Conservation (phyloP, 2,888 invertebrate genomes). For the Mongoloraphidia duomilia region DNA sequence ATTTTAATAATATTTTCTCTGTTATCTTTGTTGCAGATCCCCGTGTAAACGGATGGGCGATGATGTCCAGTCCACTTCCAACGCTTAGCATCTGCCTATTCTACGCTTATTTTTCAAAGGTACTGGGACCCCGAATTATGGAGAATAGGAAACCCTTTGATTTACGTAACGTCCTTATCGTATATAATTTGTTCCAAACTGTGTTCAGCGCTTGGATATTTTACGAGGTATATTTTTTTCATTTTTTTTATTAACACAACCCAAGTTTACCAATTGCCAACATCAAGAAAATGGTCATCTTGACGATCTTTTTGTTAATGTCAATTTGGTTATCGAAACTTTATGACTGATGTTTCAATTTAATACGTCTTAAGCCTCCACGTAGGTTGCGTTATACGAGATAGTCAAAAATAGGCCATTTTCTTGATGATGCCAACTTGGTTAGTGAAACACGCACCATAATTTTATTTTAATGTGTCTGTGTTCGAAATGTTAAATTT, state of each 20-base stretch:
- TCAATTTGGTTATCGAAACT: too few relatives aligned
- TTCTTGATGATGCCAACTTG: too few relatives aligned
- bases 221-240: conserved; percentile 53
- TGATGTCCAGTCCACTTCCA: conserved; percentile 82
- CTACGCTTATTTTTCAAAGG: conserved; percentile 72
- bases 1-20: not conserved
- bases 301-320: too few relatives aligned
- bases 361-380: too few relatives aligned
- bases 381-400: too few relatives aligned
- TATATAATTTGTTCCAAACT: conserved; percentile 84
- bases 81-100: conserved; percentile 67
- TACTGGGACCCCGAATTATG: conserved; percentile 76
- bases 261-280: too few relatives aligned
- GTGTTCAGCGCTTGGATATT: conserved; percentile 83
- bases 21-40: conserved; percentile 51
- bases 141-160: conserved; percentile 79
- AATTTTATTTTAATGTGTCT: too few relatives aligned
- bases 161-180: conserved; percentile 60
- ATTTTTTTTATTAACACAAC: not conserved
- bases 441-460: too few relatives aligned
- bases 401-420: too few relatives aligned
- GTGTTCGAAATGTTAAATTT: not conserved
- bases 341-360: too few relatives aligned
- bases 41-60: conserved; percentile 72
- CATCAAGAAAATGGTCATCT: too few relatives aligned